phyloP scores from a whole-genome alignment of 2,797 vertebrate species.

The Eulemur coronatus region DNA sequence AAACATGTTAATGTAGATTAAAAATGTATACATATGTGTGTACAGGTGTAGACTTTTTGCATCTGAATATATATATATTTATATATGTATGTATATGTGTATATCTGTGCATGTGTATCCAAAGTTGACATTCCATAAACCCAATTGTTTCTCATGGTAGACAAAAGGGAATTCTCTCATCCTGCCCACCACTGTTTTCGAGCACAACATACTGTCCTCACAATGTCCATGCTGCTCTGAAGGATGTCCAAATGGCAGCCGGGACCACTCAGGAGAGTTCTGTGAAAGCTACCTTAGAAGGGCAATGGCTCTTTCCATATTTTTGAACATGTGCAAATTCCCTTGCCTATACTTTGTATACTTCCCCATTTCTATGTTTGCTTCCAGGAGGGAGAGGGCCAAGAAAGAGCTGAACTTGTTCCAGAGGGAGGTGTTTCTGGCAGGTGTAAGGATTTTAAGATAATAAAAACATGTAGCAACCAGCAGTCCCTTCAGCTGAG shows the following conservation, averaged over 20 bases:
- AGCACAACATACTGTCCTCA: background rate
- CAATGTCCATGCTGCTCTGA: background rate
- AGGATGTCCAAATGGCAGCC: conserved; percentile 31
- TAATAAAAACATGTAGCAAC: conserved; percentile 80
- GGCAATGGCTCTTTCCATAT: conserved; percentile 21
- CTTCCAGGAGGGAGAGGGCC: conserved; percentile 72
- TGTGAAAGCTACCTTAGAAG: background rate
- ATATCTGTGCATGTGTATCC: background rate
- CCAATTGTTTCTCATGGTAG: background rate
- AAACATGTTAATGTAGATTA: background rate
- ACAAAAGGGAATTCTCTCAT: background rate
- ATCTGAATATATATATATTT: no score
- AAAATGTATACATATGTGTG: background rate
- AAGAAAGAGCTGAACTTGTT: conserved; percentile 76
- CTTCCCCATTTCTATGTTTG: conserved; percentile 57
- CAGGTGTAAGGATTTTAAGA: conserved; percentile 72
- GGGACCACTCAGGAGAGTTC: background rate
- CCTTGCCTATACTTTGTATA: conserved; percentile 62
- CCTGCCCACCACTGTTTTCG: background rate
- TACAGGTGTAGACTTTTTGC: background rate
- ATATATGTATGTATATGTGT: background rate
- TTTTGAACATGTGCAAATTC: conserved; percentile 65
- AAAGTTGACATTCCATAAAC: background rate
- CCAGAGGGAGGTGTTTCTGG: conserved; percentile 82
- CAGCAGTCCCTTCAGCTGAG: conserved; percentile 73